Base-by-base conservation (phyloP, 1,140 invertebrate species). In the Ooceraea biroi region DNA sequence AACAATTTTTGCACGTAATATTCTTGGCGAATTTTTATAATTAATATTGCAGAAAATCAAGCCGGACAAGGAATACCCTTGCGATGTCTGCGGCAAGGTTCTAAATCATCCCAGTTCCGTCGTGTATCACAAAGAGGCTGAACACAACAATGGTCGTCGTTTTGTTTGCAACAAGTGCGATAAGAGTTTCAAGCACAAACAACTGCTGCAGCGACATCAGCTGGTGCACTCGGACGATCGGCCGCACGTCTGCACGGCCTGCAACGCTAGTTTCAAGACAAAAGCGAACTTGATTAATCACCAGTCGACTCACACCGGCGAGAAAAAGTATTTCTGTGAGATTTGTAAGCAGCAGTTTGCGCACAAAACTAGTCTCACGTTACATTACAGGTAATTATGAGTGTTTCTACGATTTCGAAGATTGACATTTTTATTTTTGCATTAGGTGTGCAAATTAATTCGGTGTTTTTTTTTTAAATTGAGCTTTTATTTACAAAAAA, bases 271-370 rank as follows among this genome's bases (percentile, higher is more conserved):
- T 61, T 97, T 97, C 91, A 97, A 97, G 91, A 96, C 96, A 0
- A 96, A 96, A 84, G 95, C 96, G 0, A 97, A 97, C 91, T 91
- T 97, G 27, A 89, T 96, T 11, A 97, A 96, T 92, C 97, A 97
- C 92, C 95, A 95, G 83, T 94, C 95, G 7, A 95, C 96, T 3
- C 97, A 97, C 87, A 95, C 95, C 0, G 96, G 96, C 4, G 96
- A 97, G 68, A 97, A 97, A 89, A 96, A 96, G 89, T 97, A 96
- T 92, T 94, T 95, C 25, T 98, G 97, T 89, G 95, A 96, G 80
- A 95, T 97, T 66, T 98, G 97, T 92, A 96, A 96, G 11, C 97
- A 97, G 88, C 95, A 95, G 73, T 97, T 97, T 92, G 95, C 96
- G 1, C 96, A 97, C 90, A 97, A 97, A 93, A 96, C 96, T 8